Base-by-base conservation (phyloP, 2,888 invertebrate species). In the Leptogaster cylindrica region DNA sequence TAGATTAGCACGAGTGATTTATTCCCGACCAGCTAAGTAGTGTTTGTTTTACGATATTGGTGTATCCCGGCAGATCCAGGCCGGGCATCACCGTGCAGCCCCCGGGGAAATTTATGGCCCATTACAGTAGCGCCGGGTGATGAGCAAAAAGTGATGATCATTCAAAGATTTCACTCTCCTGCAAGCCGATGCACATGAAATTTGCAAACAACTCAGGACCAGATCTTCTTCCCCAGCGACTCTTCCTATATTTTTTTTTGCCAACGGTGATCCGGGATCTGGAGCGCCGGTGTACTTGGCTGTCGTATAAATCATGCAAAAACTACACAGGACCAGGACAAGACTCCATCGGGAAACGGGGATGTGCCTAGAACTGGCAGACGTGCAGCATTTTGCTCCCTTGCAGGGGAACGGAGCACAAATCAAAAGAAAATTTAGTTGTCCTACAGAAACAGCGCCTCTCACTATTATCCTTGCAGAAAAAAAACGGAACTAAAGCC, bases 351-450 rank as follows among this genome's bases (percentile, higher is more conserved):
- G 28, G 28, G 10, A n/a, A n/a, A n/a, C n/a, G n/a, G n/a, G n/a
- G n/a, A n/a, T 20, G 5, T 58, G 41, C 25, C 44, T 61, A 25
- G 14, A 25, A 10, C 5, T 28, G 18, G 44, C 61, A 61, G 61
- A 61, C 61, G 44, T 61, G 44, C 44, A 28, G 61, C 61, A 61
- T 61, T 44, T 44, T n/a, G n/a, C 27, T 44, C 61, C 44, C 44
- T 61, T 61, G 61, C 61, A 61, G 18, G 61, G 58, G 44, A 44
- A n/a, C 28, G 61, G 28, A 44, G 44, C 44, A 61, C 61, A 61
- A 61, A 61, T 61, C 61, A 61, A 61, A 61, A 61, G 61, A 44
- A 61, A 61, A 61, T 61, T 61, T 61, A 61, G 61, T 61, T 61
- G 61, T 61, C 61, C 61, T 44, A 61, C 61, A 61, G 61, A 61